Evolutionary conservation across 2,888 invertebrate species (phyloP), one percentile per base, ranked within the genome.

Genomic region (Stenichneumon culpator): DNA sequence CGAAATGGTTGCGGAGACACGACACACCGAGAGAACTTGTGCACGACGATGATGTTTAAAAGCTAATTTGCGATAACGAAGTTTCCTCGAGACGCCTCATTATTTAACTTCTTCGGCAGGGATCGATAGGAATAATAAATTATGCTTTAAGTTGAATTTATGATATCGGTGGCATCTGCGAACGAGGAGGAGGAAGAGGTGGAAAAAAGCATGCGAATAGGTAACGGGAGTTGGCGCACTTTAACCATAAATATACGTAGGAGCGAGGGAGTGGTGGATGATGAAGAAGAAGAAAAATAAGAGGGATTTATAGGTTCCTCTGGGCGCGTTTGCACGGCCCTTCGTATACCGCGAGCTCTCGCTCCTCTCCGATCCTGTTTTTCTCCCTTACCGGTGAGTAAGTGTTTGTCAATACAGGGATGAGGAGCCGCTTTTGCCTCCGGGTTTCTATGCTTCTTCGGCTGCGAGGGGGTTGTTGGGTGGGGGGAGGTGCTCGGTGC

Each of bases 381-480:
- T 11, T 7, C 78, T 39, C 39, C 25, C 79, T 32, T 22, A 36
- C 60, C 32, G 28, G 63, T 36, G 50, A 60, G 47, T 47, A 50
- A 70, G 69, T 70, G 78, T 70, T 79, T 79, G 79, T 44, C 70
- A 63, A 57, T 78, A 69, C 70, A 70, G 70, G 79, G 63, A 60
- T 63, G 70, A 47, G 79, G n/a, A 69, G 60, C 44, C 36, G 63
- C 47, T 69, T 50, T 60, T 60, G 44, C 63, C 63, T 63, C 16
- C 63, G 63, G 63, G 63, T 32, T 63, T 63, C 63, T 16, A 63
- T 63, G 32, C 60, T 25, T 25, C 28, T 63, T 63, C 63, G 16
- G 28, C 32, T 32, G 11, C 39, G 9, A 39, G 39, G 39, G 39
- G 39, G 11, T 39, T 39, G 11, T 11, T 39, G 39, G 39, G 5